Evolutionary conservation across 35 echinoderm and acorn worm genomes (phyloP), one percentile per base, ranked within the genome.

Genomic region (Apostichopus parvimensis): DNA sequence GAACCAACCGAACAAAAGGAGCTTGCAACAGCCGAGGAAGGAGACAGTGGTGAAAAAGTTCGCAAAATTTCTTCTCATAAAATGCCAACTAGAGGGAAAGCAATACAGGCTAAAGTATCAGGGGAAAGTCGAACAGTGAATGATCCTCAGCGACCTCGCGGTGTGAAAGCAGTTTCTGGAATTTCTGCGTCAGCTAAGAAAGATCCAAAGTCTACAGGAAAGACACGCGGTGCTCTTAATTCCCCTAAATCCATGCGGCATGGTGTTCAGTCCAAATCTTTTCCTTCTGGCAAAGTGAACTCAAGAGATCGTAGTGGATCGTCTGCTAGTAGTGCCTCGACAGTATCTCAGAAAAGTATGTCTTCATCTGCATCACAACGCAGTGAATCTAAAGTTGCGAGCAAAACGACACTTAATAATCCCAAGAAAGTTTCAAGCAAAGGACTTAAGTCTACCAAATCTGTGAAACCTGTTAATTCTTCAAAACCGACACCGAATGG

Each of bases 241-340:
- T 82, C 62, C 21, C 76, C 18, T 76, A 93, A 77, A 26, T 65
- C 71, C 53, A 14, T 52, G 7, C 57, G 10, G 34, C 20, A 56
- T 89, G 26, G 12, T 26, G 23, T 8, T 58, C 75, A 45, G 7
- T 75, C 71, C 21, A 75, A 75, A 75, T 18, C 71, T 75, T 18
- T 0, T 75, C 4, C 6, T 20, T 75, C 71, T 18, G 20, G 6
- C 7, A 7, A 13, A 4, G 6, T 22, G 14, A 22, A 75, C n/a
- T 18, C 71, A 18, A 72, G 92, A 57, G 89, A 87, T 23, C 88
- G 93, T 9, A 78, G 88, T 54, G 89, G 68, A 3, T 94, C 93
- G 18, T 79, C 88, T 14, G 77, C 93, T 8, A 94, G 93, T 94
- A 87, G 20, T 21, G 26, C 81, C 14, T 94, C 93, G 8, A 88